Conservation (phyloP, 2,113 vertebrate genomes). For the Eubucco bourcierii region DNA sequence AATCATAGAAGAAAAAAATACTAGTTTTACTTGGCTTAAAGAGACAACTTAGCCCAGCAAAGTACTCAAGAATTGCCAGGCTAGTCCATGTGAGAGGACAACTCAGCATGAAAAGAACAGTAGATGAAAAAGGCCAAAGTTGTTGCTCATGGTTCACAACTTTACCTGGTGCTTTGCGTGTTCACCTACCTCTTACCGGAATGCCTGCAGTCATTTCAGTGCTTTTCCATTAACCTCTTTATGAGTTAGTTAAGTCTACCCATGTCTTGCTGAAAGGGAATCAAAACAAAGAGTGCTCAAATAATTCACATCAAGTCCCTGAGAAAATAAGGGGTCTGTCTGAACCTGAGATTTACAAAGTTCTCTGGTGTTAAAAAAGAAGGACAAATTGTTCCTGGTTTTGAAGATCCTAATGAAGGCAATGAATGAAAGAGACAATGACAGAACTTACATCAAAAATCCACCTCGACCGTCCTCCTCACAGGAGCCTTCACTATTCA, state of each 20-base stretch:
- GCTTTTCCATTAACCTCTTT: background rate
- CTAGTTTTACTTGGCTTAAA: background rate
- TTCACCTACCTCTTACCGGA: background rate
- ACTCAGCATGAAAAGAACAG: background rate
- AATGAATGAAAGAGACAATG: background rate
- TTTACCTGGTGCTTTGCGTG: background rate
- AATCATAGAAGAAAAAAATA: background rate
- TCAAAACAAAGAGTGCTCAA: background rate
- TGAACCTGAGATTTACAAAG: background rate
- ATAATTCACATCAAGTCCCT: background rate
- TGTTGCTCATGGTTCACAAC: background rate
- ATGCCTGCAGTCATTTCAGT: background rate
- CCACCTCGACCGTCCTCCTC: background rate
- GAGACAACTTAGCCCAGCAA: background rate
- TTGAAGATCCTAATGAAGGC: background rate
- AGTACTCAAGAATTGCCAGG: background rate
- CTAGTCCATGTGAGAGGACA: background rate
- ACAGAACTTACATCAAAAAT: background rate
- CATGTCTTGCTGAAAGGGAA: background rate
- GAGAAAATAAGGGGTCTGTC: background rate
- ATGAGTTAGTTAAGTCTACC: background rate
- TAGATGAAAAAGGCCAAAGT: background rate
- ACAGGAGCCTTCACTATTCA: slow-evolving; percentile 3
- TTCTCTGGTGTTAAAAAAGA: background rate
- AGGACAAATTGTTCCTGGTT: background rate